These are phyloP conservation scores for Drosophila asahinai DNA, from an alignment of 1,140 invertebrate genomes.

Conservation along the genomic window DNA sequence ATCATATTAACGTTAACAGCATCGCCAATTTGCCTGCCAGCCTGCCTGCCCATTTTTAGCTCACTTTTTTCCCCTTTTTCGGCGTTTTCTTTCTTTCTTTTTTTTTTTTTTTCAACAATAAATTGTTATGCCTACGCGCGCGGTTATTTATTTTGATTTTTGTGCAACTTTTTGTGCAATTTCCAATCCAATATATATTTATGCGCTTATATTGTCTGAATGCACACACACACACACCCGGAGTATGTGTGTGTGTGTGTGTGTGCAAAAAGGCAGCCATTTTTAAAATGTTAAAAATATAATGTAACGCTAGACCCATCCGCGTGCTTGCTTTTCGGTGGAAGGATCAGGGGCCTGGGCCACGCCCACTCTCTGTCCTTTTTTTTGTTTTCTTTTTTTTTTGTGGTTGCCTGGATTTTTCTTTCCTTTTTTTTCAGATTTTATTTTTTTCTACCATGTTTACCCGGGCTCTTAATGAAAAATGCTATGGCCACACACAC, in stretches of 20 bases:
- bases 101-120: conserved; percentile 66
- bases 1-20: conserved; percentile 54
- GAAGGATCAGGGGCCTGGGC: conserved; percentile 9
- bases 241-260: conserved; percentile 17
- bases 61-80: not conserved
- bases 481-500: conserved; percentile 34
- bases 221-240: conserved; percentile 17
- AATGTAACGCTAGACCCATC: conserved; percentile 57
- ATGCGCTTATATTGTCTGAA: conserved; percentile 49
- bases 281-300: conserved; percentile 78
- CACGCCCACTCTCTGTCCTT: conserved; percentile 4
- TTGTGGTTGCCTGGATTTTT: conserved; percentile 27
- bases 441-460: conserved; percentile 41
- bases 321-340: conserved; percentile 14
- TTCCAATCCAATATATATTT: conserved; percentile 67
- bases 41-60: not conserved
- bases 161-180: conserved; percentile 67
- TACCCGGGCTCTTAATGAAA: conserved; percentile 69
- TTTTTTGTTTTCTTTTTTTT: not conserved
- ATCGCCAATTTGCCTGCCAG: conserved; percentile 7
- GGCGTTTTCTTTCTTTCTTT: conserved; percentile 5
- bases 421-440: conserved; percentile 5
- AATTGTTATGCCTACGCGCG: conserved; percentile 72
- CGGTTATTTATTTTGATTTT: conserved; percentile 69
- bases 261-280: conserved; percentile 51